A percentile compares a stretch with the other conserved stretches of the same genome.
Conservation (phyloP, 2,797 vertebrate species). For the Spheniscus humboldti region DNA sequence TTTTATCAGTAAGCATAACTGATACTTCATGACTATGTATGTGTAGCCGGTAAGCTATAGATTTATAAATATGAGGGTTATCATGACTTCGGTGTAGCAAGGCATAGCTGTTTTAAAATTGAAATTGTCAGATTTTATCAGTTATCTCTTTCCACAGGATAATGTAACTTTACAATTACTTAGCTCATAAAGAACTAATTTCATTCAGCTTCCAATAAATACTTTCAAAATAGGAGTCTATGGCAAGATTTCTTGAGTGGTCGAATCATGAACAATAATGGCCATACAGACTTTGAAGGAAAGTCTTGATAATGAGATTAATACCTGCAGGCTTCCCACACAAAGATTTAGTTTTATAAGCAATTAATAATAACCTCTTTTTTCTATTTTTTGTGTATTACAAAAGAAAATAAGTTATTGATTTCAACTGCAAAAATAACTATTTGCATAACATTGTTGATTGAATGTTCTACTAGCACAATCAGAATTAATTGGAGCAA, state of each 20-base stretch:
- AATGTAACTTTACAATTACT: constrained; percentile 71
- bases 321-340: constrained; percentile 40
- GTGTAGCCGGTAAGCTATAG: constrained; percentile 41
- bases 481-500: constrained; percentile 69
- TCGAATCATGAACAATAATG: constrained; percentile 46
- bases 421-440: constrained; percentile 71
- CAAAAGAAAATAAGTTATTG: constrained; percentile 75
- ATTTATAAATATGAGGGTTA: constrained; percentile 63
- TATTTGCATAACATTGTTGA: constrained; percentile 71
- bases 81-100: constrained; percentile 30
- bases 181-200: constrained; percentile 69
- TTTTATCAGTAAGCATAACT: constrained; percentile 47
- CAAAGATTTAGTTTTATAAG: constrained; percentile 62
- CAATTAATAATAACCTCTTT: constrained; percentile 66
- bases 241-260: constrained; percentile 24
- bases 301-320: constrained; percentile 62
- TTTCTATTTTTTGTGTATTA: constrained; percentile 55
- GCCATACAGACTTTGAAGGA: constrained; percentile 26
- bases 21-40: constrained; percentile 58
- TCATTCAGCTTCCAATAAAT: constrained; percentile 42
- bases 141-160: constrained; percentile 54
- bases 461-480: constrained; percentile 66
- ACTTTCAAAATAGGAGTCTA: constrained; percentile 16
- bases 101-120: background rate
- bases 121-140: constrained; percentile 59